Evolutionary conservation across 2,113 vertebrate genomes (phyloP).

Genomic region (Barbus barbus): DNA sequence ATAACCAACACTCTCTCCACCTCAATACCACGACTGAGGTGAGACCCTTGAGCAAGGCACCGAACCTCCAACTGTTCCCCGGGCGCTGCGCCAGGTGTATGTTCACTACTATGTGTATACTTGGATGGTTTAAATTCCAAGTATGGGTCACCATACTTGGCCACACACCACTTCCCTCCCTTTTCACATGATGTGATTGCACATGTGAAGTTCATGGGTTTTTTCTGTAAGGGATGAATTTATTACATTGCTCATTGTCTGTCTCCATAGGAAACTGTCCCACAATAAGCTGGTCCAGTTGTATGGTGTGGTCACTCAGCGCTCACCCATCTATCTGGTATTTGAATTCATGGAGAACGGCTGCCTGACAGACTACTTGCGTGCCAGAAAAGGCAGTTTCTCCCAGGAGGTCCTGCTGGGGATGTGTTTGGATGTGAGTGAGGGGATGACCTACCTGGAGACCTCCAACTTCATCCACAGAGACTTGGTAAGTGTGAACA

Average conservation of each 20-base stretch:
- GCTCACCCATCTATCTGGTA: slow-evolving; percentile 85
- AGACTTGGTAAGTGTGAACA: slow-evolving; percentile 82
- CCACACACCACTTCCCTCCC: no score
- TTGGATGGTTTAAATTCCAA: no score
- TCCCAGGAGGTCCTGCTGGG: slow-evolving; percentile 76
- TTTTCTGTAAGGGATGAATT: neutral
- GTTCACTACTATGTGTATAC: no score
- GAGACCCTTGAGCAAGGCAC: no score
- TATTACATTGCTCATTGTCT: neutral
- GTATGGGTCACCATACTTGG: no score
- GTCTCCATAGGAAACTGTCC: slow-evolving; percentile 82
- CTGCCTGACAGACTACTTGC: slow-evolving; percentile 85
- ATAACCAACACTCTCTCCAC: no score
- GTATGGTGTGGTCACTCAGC: slow-evolving; percentile 85
- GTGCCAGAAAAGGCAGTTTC: slow-evolving; percentile 76
- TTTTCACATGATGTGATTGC: neutral
- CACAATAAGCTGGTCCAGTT: slow-evolving; percentile 92
- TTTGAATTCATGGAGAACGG: slow-evolving; percentile 95
- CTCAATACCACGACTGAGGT: no score
- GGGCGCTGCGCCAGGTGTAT: no score
- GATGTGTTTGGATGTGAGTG: slow-evolving; percentile 94
- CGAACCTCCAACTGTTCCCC: no score
- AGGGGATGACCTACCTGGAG: slow-evolving; percentile 96
- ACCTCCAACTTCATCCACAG: slow-evolving; percentile 91
- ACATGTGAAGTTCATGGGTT: no score